These are phyloP conservation scores for Pterocles burchelli DNA, from an alignment of 2,113 vertebrate species.

Conservation along the genomic window DNA sequence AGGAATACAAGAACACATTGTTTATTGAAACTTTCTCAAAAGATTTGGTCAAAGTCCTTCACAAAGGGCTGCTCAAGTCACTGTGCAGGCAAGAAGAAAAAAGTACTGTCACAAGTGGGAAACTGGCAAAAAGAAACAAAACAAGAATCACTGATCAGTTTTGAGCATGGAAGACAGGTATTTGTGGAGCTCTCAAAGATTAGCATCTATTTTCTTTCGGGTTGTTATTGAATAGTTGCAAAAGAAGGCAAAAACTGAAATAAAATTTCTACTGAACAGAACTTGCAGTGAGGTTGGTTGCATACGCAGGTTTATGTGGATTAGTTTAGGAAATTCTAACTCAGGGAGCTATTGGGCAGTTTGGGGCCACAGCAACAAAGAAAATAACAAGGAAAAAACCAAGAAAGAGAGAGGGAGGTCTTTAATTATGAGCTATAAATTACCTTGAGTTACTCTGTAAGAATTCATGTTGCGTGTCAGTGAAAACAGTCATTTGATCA, in stretches of 20 bases:
- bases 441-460: neutral
- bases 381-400: neutral
- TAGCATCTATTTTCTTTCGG: neutral
- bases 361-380: neutral
- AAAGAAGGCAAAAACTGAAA: neutral
- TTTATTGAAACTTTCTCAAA: conserved; percentile 11
- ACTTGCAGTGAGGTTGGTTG: neutral
- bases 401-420: neutral
- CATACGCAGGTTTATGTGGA: neutral
- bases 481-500: neutral
- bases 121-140: conserved; percentile 2
- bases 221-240: neutral
- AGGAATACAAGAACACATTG: conserved; percentile 41
- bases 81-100: conserved; percentile 26
- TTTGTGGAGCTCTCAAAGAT: neutral
- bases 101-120: conserved; percentile 3
- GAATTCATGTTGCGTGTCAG: neutral
- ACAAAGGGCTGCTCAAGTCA: conserved; percentile 48
- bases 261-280: neutral
- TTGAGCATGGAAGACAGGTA: neutral
- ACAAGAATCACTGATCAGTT: neutral
- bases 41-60: conserved; percentile 9
- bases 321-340: neutral
- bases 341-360: neutral
- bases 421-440: neutral